Evolutionary conservation across 2,113 vertebrate genomes (phyloP).

Genomic region (Capreolus pygargus): DNA sequence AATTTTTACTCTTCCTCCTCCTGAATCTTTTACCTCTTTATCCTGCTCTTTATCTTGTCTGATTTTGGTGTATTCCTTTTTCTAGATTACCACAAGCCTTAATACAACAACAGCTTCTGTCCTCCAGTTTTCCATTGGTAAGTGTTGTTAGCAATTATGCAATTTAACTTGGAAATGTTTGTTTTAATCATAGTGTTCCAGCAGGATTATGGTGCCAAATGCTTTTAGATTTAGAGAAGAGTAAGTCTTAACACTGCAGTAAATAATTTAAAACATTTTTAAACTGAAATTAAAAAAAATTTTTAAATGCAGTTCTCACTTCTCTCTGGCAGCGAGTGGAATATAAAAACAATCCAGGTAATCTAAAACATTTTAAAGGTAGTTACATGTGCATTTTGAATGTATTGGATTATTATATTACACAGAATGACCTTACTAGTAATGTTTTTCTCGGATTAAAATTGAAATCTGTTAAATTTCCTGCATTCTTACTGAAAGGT

Average conservation of each 20-base stretch:
- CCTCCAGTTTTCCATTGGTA: constrained; percentile 97
- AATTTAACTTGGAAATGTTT: constrained; percentile 50
- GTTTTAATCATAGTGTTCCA: not conserved
- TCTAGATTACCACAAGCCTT: constrained; percentile 89
- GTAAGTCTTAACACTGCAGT: not conserved
- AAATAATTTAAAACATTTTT: constrained; percentile 21
- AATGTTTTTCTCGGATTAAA: constrained; percentile 26
- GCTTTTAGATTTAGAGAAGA: constrained; percentile 1
- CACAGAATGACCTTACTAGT: not conserved
- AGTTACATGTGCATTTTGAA: not conserved
- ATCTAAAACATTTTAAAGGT: not conserved
- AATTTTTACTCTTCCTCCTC: not conserved
- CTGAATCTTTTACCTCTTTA: not conserved
- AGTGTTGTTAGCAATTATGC: constrained; percentile 76
- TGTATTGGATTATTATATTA: not conserved
- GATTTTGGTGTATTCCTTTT: constrained; percentile 67
- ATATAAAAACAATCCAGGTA: constrained; percentile 4
- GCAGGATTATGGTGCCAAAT: not conserved
- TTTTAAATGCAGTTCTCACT: not conserved
- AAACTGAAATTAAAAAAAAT: constrained; percentile 4
- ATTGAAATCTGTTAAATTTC: constrained; percentile 39
- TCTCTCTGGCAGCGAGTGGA: not conserved
- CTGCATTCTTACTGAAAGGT: not conserved
- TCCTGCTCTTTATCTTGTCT: not conserved
- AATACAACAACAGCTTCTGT: constrained; percentile 96